A percentile compares a stretch with the other conserved stretches of the same genome.
Conservation (phyloP, 2,888 invertebrate species). For the Aethes cnicana region DNA sequence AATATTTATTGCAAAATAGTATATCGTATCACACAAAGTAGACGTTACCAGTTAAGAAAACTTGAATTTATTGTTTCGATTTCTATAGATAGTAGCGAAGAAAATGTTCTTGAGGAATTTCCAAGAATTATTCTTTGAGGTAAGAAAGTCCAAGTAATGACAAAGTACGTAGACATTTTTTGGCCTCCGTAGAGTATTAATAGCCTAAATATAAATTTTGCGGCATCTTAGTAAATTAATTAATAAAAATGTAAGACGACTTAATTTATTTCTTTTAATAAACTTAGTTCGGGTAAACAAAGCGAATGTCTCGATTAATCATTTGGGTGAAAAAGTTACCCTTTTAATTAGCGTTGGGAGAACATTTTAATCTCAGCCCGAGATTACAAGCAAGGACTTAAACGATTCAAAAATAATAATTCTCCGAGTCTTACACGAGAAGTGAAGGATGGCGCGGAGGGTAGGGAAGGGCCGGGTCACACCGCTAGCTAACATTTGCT, state of each 20-base stretch:
- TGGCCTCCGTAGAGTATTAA: too few relatives aligned
- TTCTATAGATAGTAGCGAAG: too few relatives aligned
- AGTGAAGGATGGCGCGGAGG: constrained; percentile 63
- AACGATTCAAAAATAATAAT: constrained; percentile 81
- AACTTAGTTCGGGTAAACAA: constrained; percentile 33
- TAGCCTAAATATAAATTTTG: not conserved
- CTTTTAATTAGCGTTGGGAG: constrained; percentile 74
- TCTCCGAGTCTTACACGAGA: constrained; percentile 78
- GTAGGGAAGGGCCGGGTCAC: constrained; percentile 38
- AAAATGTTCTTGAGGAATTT: too few relatives aligned
- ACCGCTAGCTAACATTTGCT: constrained; percentile 38
- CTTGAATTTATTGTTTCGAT: too few relatives aligned
- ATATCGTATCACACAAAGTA: too few relatives aligned
- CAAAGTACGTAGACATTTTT: too few relatives aligned
- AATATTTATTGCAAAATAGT: too few relatives aligned
- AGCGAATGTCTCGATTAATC: constrained; percentile 62
- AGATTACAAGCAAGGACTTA: constrained; percentile 81
- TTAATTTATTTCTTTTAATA: constrained; percentile 3
- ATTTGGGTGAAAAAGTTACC: constrained; percentile 70
- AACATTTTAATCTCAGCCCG: constrained; percentile 71
- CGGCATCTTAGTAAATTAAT: not conserved
- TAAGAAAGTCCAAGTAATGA: too few relatives aligned
- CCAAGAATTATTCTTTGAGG: too few relatives aligned
- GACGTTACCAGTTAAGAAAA: too few relatives aligned
- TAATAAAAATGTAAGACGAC: not conserved